Evolutionary conservation across 1,140 invertebrate species (phyloP).

Genomic region (Chelonus insularis): DNA sequence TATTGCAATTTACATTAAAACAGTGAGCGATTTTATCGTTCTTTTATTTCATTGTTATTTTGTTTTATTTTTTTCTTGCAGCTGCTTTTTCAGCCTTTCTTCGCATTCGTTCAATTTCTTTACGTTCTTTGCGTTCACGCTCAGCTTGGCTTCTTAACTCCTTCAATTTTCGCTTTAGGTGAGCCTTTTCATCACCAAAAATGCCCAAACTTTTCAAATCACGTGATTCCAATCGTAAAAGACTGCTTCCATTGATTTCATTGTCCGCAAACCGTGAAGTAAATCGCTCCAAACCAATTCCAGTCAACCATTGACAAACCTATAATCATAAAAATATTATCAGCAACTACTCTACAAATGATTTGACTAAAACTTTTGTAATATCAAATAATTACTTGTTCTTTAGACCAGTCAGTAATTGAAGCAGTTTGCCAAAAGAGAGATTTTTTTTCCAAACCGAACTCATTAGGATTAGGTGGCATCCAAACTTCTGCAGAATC

Average conservation of each 20-base stretch:
- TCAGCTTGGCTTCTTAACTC: slow-evolving; percentile 79
- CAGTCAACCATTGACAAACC: slow-evolving; percentile 89
- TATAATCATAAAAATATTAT: slow-evolving; percentile 42
- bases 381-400: slow-evolving; percentile 67
- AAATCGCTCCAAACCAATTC: slow-evolving; percentile 79
- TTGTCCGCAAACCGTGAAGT: slow-evolving; percentile 81
- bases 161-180: slow-evolving; percentile 87
- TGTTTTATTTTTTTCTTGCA: slow-evolving; percentile 66
- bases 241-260: slow-evolving; percentile 78
- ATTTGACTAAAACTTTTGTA: slow-evolving; percentile 10
- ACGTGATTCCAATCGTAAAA: slow-evolving; percentile 81
- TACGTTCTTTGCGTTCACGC: slow-evolving; percentile 78
- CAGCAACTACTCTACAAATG: slow-evolving; percentile 12
- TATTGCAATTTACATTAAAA: neutral
- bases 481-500: slow-evolving; percentile 62
- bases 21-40: slow-evolving; percentile 3
- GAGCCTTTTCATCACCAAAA: slow-evolving; percentile 75
- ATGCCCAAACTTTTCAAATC: slow-evolving; percentile 87
- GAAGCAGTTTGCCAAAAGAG: slow-evolving; percentile 71
- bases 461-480: slow-evolving; percentile 55
- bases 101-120: slow-evolving; percentile 75
- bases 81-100: slow-evolving; percentile 83
- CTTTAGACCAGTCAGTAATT: slow-evolving; percentile 83
- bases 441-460: slow-evolving; percentile 64
- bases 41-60: neutral